phyloP scores from a whole-genome alignment of 2,888 invertebrate genomes.

The Hypena proboscidalis region DNA sequence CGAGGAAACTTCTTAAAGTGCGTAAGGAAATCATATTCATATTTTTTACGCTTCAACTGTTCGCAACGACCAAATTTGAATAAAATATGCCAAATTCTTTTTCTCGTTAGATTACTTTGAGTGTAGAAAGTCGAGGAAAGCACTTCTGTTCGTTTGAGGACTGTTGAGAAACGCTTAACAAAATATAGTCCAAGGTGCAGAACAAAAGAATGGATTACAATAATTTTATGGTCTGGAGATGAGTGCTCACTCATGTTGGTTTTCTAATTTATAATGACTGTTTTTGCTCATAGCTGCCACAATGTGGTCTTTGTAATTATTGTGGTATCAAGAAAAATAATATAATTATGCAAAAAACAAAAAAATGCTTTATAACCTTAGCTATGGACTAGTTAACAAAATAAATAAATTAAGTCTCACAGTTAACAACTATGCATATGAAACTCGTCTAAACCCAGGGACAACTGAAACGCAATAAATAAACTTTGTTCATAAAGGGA shows the following conservation, averaged over 20 bases:
- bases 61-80: slow-evolving; percentile 74
- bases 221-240: slow-evolving; percentile 1
- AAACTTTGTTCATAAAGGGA: slow-evolving; percentile 47
- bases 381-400: too few relatives aligned
- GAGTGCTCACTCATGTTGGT: not conserved
- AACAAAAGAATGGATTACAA: slow-evolving; percentile 16
- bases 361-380: too few relatives aligned
- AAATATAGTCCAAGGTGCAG: not conserved
- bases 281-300: too few relatives aligned
- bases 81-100: slow-evolving; percentile 56
- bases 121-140: slow-evolving; percentile 28
- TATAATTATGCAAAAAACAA: too few relatives aligned
- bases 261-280: not conserved
- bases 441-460: too few relatives aligned
- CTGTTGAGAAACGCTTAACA: slow-evolving; percentile 5
- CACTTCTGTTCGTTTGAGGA: slow-evolving; percentile 29
- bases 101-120: slow-evolving; percentile 46
- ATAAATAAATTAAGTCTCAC: too few relatives aligned
- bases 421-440: not conserved
- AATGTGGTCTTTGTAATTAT: not conserved
- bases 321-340: not conserved
- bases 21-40: slow-evolving; percentile 83
- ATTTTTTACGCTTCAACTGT: slow-evolving; percentile 82
- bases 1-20: slow-evolving; percentile 74
- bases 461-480: slow-evolving; percentile 42